These are phyloP conservation scores for Ochropleura plecta DNA, from an alignment of 2,888 invertebrate genomes.

Conservation along the genomic window DNA sequence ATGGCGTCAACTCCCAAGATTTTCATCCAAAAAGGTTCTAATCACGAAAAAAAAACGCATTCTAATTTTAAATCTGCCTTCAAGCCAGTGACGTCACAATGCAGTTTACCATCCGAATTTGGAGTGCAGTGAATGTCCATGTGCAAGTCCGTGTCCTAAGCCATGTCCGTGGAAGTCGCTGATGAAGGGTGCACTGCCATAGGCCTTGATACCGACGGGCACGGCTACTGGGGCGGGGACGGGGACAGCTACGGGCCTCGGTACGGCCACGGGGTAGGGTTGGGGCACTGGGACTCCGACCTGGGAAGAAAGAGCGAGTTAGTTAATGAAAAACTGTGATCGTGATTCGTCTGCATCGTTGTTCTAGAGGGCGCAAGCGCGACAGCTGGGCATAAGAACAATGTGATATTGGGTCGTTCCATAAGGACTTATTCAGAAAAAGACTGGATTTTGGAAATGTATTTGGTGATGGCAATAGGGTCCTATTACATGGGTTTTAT, in stretches of 20 bases:
- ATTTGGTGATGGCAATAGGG: not conserved
- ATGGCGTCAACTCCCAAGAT: slow-evolving; percentile 55
- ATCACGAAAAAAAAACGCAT: slow-evolving; percentile 5
- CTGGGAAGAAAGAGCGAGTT: slow-evolving; percentile 66
- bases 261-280: slow-evolving; percentile 86
- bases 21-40: slow-evolving; percentile 1
- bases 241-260: slow-evolving; percentile 85
- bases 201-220: slow-evolving; percentile 73
- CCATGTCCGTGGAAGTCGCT: slow-evolving; percentile 64
- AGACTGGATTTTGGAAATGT: not conserved
- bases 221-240: slow-evolving; percentile 82
- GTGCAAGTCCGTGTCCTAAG: slow-evolving; percentile 36
- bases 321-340: not conserved
- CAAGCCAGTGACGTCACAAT: slow-evolving; percentile 62
- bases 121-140: slow-evolving; percentile 66
- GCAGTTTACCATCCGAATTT: slow-evolving; percentile 77
- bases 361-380: not conserved
- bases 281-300: slow-evolving; percentile 87
- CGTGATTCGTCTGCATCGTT: not conserved
- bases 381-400: not conserved
- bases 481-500: not conserved
- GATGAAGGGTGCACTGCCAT: slow-evolving; percentile 67
- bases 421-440: not conserved
- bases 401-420: not conserved
- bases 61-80: slow-evolving; percentile 53